phyloP scores from a whole-genome alignment of 2,888 invertebrate genomes.

The Eupithecia vulgata region DNA sequence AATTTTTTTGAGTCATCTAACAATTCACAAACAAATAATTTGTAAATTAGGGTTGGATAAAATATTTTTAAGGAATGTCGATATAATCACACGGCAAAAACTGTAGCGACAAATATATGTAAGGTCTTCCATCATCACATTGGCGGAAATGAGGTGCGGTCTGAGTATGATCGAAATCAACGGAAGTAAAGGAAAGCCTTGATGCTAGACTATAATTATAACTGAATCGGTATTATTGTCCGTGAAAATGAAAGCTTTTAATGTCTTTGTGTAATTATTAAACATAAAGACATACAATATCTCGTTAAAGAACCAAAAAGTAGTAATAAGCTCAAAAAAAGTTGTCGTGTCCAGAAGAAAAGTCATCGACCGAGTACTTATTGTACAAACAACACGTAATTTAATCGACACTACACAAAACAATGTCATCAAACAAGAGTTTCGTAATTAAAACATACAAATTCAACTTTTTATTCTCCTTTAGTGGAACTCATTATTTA shows the following conservation, averaged over 20 bases:
- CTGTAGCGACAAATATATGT: slow-evolving; percentile 67
- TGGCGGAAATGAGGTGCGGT: slow-evolving; percentile 55
- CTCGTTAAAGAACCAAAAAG: neutral
- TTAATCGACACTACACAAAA: slow-evolving; percentile 33
- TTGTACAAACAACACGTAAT: slow-evolving; percentile 21
- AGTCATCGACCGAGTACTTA: slow-evolving; percentile 28
- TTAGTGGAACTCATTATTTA: slow-evolving; percentile 40
- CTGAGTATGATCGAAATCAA: slow-evolving; percentile 39
- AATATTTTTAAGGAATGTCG: slow-evolving; percentile 63
- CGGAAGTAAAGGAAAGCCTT: neutral
- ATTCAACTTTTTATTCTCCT: slow-evolving; percentile 34
- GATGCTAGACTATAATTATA: neutral
- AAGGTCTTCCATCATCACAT: slow-evolving; percentile 61
- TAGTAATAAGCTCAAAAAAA: neutral
- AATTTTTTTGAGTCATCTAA: neutral
- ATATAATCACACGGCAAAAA: slow-evolving; percentile 62
- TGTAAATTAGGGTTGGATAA: slow-evolving; percentile 51
- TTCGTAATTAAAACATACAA: slow-evolving; percentile 29
- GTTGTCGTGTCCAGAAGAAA: neutral
- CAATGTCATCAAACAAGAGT: slow-evolving; percentile 27
- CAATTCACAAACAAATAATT: neutral
- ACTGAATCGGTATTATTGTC: neutral
- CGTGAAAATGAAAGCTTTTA: neutral
- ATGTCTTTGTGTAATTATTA: neutral
- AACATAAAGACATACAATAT: neutral